Evolutionary conservation across 1,140 invertebrate genomes (phyloP).

Genomic region (Diploscapter pachys): DNA sequence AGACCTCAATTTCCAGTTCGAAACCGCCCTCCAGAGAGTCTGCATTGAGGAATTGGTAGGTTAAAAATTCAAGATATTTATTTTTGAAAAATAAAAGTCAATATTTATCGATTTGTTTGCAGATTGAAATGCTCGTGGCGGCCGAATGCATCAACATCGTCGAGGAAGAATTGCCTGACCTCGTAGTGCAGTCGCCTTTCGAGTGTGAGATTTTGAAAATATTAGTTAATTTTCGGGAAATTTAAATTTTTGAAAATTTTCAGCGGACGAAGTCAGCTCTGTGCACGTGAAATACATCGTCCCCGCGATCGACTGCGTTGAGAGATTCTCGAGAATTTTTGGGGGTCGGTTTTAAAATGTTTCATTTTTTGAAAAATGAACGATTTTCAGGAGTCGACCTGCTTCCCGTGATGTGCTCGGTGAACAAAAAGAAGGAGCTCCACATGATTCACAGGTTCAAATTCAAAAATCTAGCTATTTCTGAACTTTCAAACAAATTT

Average conservation of each 20-base stretch:
- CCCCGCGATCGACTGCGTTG: conserved; percentile 17
- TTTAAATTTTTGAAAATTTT: background rate
- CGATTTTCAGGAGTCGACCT: too few relatives aligned
- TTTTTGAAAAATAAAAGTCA: background rate
- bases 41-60: conserved; percentile 20
- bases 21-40: conserved; percentile 34
- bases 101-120: background rate
- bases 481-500: too few relatives aligned
- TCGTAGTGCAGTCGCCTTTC: conserved; percentile 28
- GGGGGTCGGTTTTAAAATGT: background rate
- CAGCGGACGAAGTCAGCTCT: background rate
- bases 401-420: too few relatives aligned
- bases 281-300: background rate
- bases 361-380: too few relatives aligned
- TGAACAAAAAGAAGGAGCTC: too few relatives aligned
- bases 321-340: conserved; percentile 24
- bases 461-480: too few relatives aligned
- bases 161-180: conserved; percentile 9
- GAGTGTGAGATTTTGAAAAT: conserved; percentile 1
- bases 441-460: too few relatives aligned
- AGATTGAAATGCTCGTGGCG: conserved; percentile 21
- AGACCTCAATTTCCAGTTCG: conserved; percentile 29
- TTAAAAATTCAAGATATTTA: too few relatives aligned
- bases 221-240: background rate
- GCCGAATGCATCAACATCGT: conserved; percentile 16